Evolutionary conservation across 1,140 invertebrate genomes (phyloP).

Genomic region (Dreissena rostriformis): DNA sequence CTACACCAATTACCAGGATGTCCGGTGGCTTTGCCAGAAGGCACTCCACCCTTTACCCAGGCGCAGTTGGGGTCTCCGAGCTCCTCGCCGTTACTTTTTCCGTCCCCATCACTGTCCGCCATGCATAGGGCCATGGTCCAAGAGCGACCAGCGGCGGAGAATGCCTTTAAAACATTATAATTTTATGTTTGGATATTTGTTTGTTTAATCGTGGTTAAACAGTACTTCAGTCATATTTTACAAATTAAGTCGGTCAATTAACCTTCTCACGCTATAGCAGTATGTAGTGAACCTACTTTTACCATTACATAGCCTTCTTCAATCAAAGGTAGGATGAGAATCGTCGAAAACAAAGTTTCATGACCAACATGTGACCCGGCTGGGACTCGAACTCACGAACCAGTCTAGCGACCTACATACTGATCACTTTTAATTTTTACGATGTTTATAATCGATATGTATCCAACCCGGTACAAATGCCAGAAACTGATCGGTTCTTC

Average conservation of each 20-base stretch:
- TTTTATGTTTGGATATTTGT: background rate
- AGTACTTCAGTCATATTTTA: background rate
- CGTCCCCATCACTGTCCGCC: constrained; percentile 10
- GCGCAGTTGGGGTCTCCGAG: constrained; percentile 3
- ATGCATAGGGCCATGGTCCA: background rate
- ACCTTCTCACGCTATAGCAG: no score
- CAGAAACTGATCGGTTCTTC: no score
- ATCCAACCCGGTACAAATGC: no score
- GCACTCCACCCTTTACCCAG: background rate
- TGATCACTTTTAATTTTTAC: no score
- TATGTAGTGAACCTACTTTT: background rate
- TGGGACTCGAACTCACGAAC: no score
- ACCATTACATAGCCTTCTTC: background rate
- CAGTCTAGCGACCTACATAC: no score
- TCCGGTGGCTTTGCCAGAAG: background rate
- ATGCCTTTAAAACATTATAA: background rate
- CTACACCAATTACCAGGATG: background rate
- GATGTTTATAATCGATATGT: no score
- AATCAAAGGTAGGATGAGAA: background rate
- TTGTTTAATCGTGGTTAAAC: background rate
- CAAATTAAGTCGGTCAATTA: background rate
- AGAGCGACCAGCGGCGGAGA: background rate
- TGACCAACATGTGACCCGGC: no score
- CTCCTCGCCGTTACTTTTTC: background rate
- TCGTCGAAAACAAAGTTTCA: no score